Conservation (phyloP, 2,888 invertebrate genomes). For the Spodoptera exigua region DNA sequence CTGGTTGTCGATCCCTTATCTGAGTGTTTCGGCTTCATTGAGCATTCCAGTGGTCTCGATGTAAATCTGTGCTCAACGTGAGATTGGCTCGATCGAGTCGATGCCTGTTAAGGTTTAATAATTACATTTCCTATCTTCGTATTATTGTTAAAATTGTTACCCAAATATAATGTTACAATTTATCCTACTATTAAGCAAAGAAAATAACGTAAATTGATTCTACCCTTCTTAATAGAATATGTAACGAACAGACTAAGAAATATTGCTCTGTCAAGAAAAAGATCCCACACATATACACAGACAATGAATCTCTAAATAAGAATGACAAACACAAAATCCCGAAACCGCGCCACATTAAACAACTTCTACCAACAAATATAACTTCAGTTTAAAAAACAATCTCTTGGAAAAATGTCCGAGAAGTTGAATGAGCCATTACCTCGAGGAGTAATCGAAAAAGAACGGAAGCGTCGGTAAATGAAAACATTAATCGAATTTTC, state of each 20-base stretch:
- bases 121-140: constrained; percentile 16
- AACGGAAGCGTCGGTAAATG: constrained; percentile 61
- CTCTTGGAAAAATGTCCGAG: constrained; percentile 45
- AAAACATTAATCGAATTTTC: constrained; percentile 78
- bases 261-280: constrained; percentile 3
- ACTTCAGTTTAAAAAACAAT: constrained; percentile 47
- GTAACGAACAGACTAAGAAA: not conserved
- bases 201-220: constrained; percentile 32
- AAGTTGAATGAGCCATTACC: constrained; percentile 64
- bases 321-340: constrained; percentile 13
- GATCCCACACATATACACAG: not conserved
- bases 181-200: constrained; percentile 21
- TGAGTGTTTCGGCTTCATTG: constrained; percentile 28
- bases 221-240: constrained; percentile 8
- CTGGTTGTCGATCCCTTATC: constrained; percentile 28
- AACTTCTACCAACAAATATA: constrained; percentile 42
- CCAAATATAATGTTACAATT: constrained; percentile 24
- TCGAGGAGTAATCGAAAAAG: constrained; percentile 59
- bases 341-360: constrained; percentile 36
- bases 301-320: constrained; percentile 13
- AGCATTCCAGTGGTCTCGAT: constrained; percentile 24
- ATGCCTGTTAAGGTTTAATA: constrained; percentile 21
- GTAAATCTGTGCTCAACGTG: constrained; percentile 12
- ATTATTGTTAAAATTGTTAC: constrained; percentile 20
- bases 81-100: constrained; percentile 17